Base-by-base conservation (phyloP, 1,140 invertebrate genomes). In the Monochamus saltuarius region DNA sequence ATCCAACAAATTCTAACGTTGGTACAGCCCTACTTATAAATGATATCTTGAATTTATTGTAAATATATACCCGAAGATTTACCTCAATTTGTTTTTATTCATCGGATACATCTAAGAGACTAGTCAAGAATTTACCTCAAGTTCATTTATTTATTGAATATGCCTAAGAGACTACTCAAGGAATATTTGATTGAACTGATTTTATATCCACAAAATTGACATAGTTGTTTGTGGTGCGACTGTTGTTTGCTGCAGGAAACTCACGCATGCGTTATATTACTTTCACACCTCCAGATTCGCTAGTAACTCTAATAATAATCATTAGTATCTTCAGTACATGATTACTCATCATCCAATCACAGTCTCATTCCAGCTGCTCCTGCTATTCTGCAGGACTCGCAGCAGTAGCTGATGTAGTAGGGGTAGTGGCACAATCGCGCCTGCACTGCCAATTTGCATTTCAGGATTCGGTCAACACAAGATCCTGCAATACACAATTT, bases 401-500 rank as follows among this genome's bases (percentile, higher is more conserved):
- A 94, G 70, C 92, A 94, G 45, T 88, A 87, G 37, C 82, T 82
- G 35, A 84, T 83, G 75, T 94, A 94, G 76, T 89, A 92, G 56
- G 86, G 84, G 72, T 91, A 92, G 69, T 83, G 84, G 75, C 91
- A 94, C 0, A 93, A 82, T 40, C 89, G 80, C 8, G 89, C 88
- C 75, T 91, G 87, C 0, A 87, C 84, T 0, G 91, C 90, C 60
- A 91, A 78, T 53, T 83, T 80, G 73, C 91, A 94, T 72, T 89
- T 89, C 9, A 77, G 67, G 63, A 89, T 83, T 67, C 82, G 86
- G 73, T 95, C 91, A 43, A 81, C 79, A 69, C 92, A 95, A 42
- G 74, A 79, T 59, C 67, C 74, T 76, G 56, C 19, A 73, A 74
- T 38, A 64, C 19, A 60, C 40, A 62, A 11, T n/a, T n/a, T n/a